A percentile compares a stretch with the other conserved stretches of the same genome.
phyloP scores from a whole-genome alignment of 2,797 vertebrate species.

The Molossus molossus region DNA sequence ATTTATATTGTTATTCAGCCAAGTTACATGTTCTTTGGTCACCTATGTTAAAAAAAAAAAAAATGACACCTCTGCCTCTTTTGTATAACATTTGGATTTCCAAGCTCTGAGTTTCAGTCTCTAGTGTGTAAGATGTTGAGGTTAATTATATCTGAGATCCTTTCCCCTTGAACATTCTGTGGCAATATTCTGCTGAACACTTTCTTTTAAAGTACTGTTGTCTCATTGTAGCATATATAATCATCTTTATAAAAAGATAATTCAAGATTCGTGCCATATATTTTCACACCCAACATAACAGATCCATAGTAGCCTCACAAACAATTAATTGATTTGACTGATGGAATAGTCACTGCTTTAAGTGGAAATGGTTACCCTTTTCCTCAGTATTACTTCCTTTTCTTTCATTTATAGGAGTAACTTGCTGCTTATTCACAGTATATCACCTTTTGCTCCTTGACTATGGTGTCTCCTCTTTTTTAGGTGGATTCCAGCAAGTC shows the following conservation, averaged over 20 bases:
- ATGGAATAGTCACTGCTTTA: conserved; percentile 10
- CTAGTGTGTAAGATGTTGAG: background rate
- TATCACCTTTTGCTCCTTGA: background rate
- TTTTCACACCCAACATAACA: background rate
- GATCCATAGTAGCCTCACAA: background rate
- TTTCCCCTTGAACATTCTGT: background rate
- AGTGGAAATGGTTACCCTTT: background rate
- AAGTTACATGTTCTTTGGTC: conserved; percentile 11
- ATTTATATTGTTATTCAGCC: background rate
- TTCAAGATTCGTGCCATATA: background rate
- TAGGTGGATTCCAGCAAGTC: background rate
- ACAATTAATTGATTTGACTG: background rate
- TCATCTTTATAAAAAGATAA: background rate
- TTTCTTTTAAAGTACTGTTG: background rate
- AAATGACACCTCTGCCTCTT: background rate
- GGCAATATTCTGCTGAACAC: background rate
- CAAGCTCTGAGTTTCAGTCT: background rate
- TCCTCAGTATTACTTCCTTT: background rate
- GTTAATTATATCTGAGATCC: background rate
- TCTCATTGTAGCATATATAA: background rate
- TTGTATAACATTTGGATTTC: background rate
- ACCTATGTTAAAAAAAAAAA: background rate
- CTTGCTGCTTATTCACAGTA: background rate
- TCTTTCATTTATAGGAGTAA: background rate
- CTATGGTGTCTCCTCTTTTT: background rate